Evolutionary conservation across 2,113 vertebrate species (phyloP).

Genomic region (Psittacula cyanocephala): DNA sequence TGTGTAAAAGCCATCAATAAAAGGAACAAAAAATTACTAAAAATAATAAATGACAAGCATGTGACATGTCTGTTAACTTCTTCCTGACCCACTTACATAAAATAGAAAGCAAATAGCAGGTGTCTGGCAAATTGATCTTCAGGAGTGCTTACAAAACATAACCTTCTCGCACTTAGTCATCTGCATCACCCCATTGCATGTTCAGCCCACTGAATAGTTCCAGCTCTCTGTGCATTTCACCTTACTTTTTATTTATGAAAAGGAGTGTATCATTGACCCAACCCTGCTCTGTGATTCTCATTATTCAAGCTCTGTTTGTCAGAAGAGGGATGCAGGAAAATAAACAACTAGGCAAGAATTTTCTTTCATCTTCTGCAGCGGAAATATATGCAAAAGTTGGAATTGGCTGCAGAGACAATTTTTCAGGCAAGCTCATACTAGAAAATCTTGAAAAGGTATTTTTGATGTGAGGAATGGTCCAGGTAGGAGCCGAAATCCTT

Average conservation of each 20-base stretch:
- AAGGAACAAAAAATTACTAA: conserved; percentile 31
- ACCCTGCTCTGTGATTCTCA: not conserved
- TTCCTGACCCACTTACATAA: conserved; percentile 41
- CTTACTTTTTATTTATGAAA: not conserved
- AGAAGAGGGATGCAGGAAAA: not conserved
- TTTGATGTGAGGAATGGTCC: not conserved
- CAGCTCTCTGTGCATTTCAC: not conserved
- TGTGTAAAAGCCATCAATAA: conserved; percentile 25
- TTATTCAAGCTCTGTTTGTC: not conserved
- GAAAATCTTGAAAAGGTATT: not conserved
- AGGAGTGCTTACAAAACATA: conserved; percentile 20
- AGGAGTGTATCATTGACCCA: not conserved
- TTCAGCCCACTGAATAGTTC: not conserved
- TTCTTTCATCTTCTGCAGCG: not conserved
- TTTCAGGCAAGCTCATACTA: not conserved
- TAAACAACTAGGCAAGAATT: not conserved
- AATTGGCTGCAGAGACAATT: not conserved
- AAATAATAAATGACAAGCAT: conserved; percentile 50
- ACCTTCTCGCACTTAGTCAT: not conserved
- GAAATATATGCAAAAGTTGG: not conserved
- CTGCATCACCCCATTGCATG: not conserved
- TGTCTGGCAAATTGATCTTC: conserved; percentile 24
- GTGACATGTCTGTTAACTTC: not conserved
- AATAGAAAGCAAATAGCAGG: conserved; percentile 54
- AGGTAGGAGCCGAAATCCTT: not conserved